These are phyloP conservation scores for Metacarcinus magister DNA, from an alignment of 2,888 invertebrate genomes.

Conservation along the genomic window DNA sequence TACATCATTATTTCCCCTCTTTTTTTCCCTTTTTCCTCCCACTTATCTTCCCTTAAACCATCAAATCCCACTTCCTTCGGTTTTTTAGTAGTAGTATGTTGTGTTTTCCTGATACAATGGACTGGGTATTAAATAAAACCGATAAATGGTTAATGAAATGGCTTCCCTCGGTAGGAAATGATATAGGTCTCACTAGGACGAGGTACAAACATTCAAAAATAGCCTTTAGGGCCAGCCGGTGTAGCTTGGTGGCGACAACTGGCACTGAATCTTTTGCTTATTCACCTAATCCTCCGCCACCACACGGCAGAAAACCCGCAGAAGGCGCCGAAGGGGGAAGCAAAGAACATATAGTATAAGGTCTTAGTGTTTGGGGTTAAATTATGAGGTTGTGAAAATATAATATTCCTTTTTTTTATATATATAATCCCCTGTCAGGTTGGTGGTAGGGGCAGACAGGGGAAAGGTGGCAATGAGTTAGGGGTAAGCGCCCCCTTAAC, in stretches of 20 bases:
- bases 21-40: not conserved
- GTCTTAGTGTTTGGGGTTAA: not conserved
- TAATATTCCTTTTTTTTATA: not conserved
- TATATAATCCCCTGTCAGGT: not conserved
- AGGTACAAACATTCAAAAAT: constrained; percentile 36
- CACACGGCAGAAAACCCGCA: not conserved
- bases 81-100: not conserved
- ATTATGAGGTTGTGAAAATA: not conserved
- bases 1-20: not conserved
- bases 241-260: not conserved
- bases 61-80: not conserved
- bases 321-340: not conserved
- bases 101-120: not conserved
- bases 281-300: not conserved
- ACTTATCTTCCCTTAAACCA: not conserved
- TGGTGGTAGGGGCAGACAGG: not conserved
- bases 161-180: not conserved
- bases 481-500: not conserved
- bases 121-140: not conserved
- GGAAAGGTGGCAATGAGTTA: not conserved
- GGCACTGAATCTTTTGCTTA: constrained; percentile 1
- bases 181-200: not conserved
- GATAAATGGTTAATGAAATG: not conserved
- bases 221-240: not conserved
- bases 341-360: not conserved